phyloP scores from a whole-genome alignment of 2,797 vertebrate genomes.

The Taenioides sp. region DNA sequence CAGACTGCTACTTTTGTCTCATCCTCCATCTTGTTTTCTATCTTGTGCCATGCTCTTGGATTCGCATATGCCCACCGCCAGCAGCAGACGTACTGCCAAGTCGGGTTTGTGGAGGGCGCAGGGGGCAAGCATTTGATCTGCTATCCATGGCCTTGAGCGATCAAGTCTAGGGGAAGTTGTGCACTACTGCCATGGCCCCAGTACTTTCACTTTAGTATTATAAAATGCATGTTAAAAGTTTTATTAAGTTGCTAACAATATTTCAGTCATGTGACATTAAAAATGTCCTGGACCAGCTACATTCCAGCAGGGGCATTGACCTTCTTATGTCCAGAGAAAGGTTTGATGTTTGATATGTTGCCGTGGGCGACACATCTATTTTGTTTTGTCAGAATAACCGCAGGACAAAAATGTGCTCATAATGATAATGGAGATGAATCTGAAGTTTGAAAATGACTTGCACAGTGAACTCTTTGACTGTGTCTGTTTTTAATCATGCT shows the following conservation, averaged over 20 bases:
- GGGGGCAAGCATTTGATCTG: constrained; percentile 67
- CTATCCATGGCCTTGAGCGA: constrained; percentile 68
- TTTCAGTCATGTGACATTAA: not conserved
- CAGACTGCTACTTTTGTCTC: constrained; percentile 33
- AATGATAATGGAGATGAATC: constrained; percentile 9
- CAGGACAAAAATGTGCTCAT: constrained; percentile 10
- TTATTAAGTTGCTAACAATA: not conserved
- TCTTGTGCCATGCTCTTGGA: constrained; percentile 50
- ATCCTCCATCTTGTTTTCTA: constrained; percentile 45
- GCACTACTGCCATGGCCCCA: constrained; percentile 52
- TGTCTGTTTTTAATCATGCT: constrained; percentile 7
- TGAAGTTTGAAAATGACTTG: constrained; percentile 2
- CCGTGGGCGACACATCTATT: not conserved
- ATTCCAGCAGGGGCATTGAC: not conserved
- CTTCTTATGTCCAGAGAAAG: not conserved
- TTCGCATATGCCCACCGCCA: constrained; percentile 56
- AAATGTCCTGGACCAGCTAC: not conserved
- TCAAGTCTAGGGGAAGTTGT: constrained; percentile 53
- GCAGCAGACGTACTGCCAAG: constrained; percentile 47
- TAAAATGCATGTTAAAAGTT: not conserved
- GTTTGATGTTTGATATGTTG: not conserved
- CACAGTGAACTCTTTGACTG: not conserved
- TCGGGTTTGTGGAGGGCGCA: constrained; percentile 46
- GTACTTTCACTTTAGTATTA: constrained; percentile 45
- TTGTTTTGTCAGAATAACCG: constrained; percentile 6